Conservation (phyloP, 2,113 vertebrate species). For the Felis catus region DNA sequence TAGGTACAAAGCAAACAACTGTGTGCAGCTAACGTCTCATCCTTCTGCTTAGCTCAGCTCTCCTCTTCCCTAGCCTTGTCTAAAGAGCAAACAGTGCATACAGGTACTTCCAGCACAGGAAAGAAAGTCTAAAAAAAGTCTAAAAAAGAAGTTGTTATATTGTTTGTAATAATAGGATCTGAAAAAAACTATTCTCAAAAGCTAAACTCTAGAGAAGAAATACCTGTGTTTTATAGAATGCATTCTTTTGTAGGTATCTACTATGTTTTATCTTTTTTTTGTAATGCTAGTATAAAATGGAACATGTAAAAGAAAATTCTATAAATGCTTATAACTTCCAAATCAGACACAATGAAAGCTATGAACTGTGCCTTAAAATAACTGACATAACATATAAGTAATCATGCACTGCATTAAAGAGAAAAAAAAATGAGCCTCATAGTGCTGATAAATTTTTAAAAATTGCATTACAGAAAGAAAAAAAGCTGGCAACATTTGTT, state of each 20-base stretch:
- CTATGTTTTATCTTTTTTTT: background rate
- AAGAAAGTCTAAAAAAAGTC: background rate
- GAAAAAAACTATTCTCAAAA: conserved; percentile 9
- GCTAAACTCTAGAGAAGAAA: background rate
- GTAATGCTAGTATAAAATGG: conserved; percentile 20
- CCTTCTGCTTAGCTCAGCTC: background rate
- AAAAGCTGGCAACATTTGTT: conserved; percentile 64
- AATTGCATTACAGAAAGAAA: conserved; percentile 55
- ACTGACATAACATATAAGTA: conserved; percentile 68
- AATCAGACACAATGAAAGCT: conserved; percentile 66
- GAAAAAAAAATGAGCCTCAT: conserved; percentile 39
- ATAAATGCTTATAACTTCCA: conserved; percentile 50
- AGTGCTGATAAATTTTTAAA: conserved; percentile 35
- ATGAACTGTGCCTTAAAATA: conserved; percentile 47
- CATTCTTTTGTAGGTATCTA: background rate
- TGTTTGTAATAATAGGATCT: background rate
- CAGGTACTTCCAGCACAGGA: background rate
- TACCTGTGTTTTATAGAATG: background rate
- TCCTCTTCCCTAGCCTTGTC: background rate
- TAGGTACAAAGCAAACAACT: background rate
- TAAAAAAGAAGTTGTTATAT: background rate
- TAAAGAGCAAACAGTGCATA: background rate
- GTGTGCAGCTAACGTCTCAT: background rate
- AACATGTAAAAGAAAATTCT: conserved; percentile 40
- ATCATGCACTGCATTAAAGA: conserved; percentile 77